Conservation (phyloP, 37 sponge, comb jelly and placozoan genomes). For the Petrosia ficiformis region DNA sequence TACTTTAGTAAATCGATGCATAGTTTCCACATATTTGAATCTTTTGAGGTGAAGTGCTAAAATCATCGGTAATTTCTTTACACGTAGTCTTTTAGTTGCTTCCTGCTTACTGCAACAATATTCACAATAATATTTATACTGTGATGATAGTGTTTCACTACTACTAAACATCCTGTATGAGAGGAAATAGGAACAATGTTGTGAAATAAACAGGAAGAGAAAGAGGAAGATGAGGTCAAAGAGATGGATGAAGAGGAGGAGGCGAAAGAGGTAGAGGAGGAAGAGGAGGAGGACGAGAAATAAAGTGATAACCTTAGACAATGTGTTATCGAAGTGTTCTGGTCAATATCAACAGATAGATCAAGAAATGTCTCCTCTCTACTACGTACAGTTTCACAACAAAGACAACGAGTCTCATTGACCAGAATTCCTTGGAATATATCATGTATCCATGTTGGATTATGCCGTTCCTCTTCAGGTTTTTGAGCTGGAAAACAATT, state of each 20-base stretch:
- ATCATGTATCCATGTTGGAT: conserved; percentile 83
- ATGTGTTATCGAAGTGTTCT: conserved; percentile 90
- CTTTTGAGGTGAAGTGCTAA: conserved; percentile 96
- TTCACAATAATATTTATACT: conserved; percentile 96
- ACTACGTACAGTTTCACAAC: conserved; percentile 91
- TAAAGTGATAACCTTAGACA: conserved; percentile 75
- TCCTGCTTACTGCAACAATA: conserved; percentile 97
- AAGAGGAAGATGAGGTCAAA: neutral
- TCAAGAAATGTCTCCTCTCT: conserved; percentile 97
- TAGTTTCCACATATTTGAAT: conserved; percentile 93
- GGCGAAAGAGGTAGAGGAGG: neutral
- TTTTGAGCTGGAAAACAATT: conserved; percentile 9
- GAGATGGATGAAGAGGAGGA: neutral
- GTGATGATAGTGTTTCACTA: conserved; percentile 79
- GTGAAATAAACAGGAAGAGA: neutral
- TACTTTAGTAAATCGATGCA: conserved; percentile 83
- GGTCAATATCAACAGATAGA: conserved; percentile 95
- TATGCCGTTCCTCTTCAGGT: neutral
- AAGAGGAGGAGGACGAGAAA: neutral
- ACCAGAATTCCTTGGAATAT: conserved; percentile 90
- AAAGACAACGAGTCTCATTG: conserved; percentile 93
- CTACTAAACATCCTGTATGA: conserved; percentile 69
- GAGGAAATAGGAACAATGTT: neutral
- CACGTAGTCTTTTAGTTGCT: conserved; percentile 89
- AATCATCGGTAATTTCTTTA: conserved; percentile 88